Base-by-base conservation (phyloP, 2,113 vertebrate species). In the Phylloscopus trochilus region DNA sequence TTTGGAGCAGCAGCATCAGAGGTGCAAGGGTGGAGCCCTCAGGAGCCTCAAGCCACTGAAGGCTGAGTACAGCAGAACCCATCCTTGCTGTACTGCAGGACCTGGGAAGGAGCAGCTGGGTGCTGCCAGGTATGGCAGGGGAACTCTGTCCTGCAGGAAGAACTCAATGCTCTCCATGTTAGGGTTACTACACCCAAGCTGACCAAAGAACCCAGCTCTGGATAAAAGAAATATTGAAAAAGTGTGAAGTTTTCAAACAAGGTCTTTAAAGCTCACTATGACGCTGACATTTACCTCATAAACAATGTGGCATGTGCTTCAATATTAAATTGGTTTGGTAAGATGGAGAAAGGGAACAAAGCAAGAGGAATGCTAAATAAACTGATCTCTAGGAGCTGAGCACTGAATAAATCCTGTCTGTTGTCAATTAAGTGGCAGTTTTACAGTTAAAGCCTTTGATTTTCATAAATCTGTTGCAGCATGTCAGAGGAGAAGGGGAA, bases 381-480 rank as follows among this genome's bases (percentile, higher is more conserved):
- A 97, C 64, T 83, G 44, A 95, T 96, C 80, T 60, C 28, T 37
- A 88, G 53, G 64, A 96, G 81, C 56, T 87, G 67, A 96, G 66
- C 39, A 75, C 83, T 68, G 88, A 95, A 95, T 88, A 94, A 96
- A 93, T 88, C 77, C 80, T 84, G 20, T 4, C 43, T 94, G 66
- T 87, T 96, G 97, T 97, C 95, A 93, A 79, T 94, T 96, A 95
- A 97, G 87, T 81, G 77, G 79, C 83, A 97, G 87, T 52, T 95
- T 92, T 96, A 95, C 93, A 97, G 93, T 95, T 94, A 96, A 96
- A 96, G 53, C 77, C 72, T 96, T 96, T 89, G 92, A 95, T 97
- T 98, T 97, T 96, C 96, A 96, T 93, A 93, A 96, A 87, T 87
- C 89, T 97, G 83, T 85, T 94, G 90, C 91, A 91, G 89, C 91